Base-by-base conservation (phyloP, 2,113 vertebrate genomes). In the Apaloderma vittatum region DNA sequence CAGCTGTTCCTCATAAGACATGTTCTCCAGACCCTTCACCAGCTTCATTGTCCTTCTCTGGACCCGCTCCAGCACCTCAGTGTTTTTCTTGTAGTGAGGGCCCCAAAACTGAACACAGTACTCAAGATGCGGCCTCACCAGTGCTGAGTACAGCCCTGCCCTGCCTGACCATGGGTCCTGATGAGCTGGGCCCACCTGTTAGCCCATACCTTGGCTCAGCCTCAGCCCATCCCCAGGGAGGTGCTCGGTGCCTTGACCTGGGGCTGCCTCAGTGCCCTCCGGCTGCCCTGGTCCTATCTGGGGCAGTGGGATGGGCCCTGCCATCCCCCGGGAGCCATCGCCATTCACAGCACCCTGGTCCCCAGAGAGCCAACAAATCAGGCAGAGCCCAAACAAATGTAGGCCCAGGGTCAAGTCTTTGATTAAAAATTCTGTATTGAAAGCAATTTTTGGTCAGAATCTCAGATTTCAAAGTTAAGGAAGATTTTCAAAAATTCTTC, bases 201-300 rank as follows among this genome's bases (percentile, higher is more conserved):
- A 32, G 22, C 32, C 15, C 14, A 29, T 0, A 2, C 21, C 43
- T 27, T 18, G 52, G 30, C 21, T 43, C 22, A 13, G 23, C 32
- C 59, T 61, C 2, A 0, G 12, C 9, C 18, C 15, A 5, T 46
- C 12, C 12, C 37, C 15, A 43, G 34, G 15, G 17, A 58, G 32
- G 12, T 80, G 32, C 12, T 15, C 0, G 0, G 23, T 70, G 24
- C 37, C 49, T 2, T 0, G 10, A 36, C 8, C 27, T 76, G 26
- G 55, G 29, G 22, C 30, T 65, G 34, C 32, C 24, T 32, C 18
- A 3, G 40, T 37, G 20, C 5, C 9, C 23, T 13, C 15, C 1
- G 1, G 27, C 15, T 79, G 61, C 34, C 51, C 77, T 40, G 40
- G 11, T 40, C 40, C 40, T 40, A 12, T 10, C 40, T 40, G 40